phyloP scores from a whole-genome alignment of 1,140 invertebrate genomes.

The Calephelis nemesis region DNA sequence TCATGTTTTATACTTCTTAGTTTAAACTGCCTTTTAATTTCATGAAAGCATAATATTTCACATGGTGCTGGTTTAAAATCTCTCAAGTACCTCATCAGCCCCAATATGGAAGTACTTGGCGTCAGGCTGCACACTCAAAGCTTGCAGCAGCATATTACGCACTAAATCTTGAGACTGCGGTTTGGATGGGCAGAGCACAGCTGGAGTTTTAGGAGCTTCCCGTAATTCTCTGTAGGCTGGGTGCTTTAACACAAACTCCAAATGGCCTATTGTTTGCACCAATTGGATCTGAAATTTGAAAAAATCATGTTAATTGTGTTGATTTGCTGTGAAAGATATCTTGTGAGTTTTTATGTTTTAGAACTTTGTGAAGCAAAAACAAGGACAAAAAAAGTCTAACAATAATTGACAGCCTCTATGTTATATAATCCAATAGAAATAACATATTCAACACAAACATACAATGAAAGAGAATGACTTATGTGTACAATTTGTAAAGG shows the following conservation, averaged over 20 bases:
- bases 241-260: conserved; percentile 95
- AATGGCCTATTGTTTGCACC: conserved; percentile 96
- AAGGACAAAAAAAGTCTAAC: too few relatives aligned
- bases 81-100: conserved; percentile 85
- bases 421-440: too few relatives aligned
- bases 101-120: conserved; percentile 88
- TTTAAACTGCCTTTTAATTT: too few relatives aligned
- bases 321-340: too few relatives aligned
- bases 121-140: conserved; percentile 69
- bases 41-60: too few relatives aligned
- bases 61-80: background rate
- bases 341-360: too few relatives aligned
- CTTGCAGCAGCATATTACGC: conserved; percentile 90
- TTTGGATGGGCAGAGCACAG: conserved; percentile 91
- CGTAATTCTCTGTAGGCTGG: conserved; percentile 86
- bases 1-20: too few relatives aligned
- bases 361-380: too few relatives aligned
- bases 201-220: conserved; percentile 89
- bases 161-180: conserved; percentile 87
- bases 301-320: background rate
- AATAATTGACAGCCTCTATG: too few relatives aligned
- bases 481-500: too few relatives aligned
- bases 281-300: conserved; percentile 86
- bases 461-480: too few relatives aligned
- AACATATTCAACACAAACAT: too few relatives aligned